Evolutionary conservation across 2,797 vertebrate genomes (phyloP), one percentile per base, ranked within the genome.

Genomic region (Muraenolepis orangiensis): DNA sequence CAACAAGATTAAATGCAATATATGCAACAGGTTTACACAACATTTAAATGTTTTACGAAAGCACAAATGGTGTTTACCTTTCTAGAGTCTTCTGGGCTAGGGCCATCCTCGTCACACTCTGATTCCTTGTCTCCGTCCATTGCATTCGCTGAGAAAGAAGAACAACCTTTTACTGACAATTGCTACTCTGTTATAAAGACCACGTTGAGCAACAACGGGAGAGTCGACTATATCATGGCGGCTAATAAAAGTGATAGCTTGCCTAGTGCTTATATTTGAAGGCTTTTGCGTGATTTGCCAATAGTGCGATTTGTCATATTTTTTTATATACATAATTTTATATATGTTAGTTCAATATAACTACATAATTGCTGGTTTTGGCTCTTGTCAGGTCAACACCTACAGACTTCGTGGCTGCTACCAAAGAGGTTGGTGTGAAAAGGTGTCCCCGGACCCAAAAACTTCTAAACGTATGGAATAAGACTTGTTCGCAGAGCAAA

Each of bases 111-210:
- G 73, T 99, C 97, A 80, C 92, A 95, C 78, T 99, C 98, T 0
- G 95, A 98, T 72, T 99, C 98, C 85, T 97, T 99, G 89, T 98
- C 97, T 26, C 96, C 97, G 73, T 99, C 97, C 0, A 93, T 94
- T 61, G 96, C 94, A 20, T 98, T 99, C 80, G 97, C 98, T 99
- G 86, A 78, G 76, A 81, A 64, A 28, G n/a, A 57, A 18, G 26
- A 30, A 82, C 74, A 70, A 74, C 3, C 1, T 16, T 64, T 13
- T 36, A 30, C n/a, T 20, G n/a, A 67, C 72, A 68, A 18, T 23
- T 29, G 28, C 64, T 31, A 32, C 26, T 16, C 28, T 10, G 18
- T 1, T 6, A 10, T 23, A 23, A 23, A 57, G 51, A n/a, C 1
- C 51, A 57, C 51, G n/a, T n/a, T 8, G 51, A 57, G 51, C 51